Evolutionary conservation across 1,140 invertebrate genomes (phyloP), one percentile per base, ranked within the genome.

Genomic region (Hypsibius dujardini): DNA sequence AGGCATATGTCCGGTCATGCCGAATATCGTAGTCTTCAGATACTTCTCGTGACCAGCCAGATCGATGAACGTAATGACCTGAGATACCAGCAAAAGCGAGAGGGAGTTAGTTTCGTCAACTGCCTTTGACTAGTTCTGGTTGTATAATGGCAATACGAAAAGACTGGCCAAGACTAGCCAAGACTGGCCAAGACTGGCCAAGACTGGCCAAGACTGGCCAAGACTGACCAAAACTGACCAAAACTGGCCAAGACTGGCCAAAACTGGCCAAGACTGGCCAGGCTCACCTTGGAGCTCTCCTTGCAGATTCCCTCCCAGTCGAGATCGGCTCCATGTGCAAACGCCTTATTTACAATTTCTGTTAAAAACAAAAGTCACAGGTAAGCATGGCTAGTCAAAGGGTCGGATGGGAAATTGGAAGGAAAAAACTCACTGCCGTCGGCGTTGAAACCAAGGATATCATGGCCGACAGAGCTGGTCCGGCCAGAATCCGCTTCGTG

Each of bases 301-400:
- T 96, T 90, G 81, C 95, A 98, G 76, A 99, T 98, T 82, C 95
- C 93, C 1, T 95, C 89, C 96, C 96, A 99, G 82, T 98, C 94
- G 50, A 98, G 81, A 59, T 91, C 88, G 40, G 94, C 92, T 3
- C 81, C 83, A 75, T 85, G 84, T 78, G 92, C 89, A 77, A 97
- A 92, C 0, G 94, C 90, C 78, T 95, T 95, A 81, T 98, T 99
- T 0, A 98, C 95, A 74, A 77, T 94, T 89, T 62, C 92, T 90
- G 47, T 46, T 70, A 14, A 15, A 2, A 2, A 59, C 47, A 47
- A 46, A 73, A 70, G 70, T 40, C 70, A 7, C 47, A 74, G 28
- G 70, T 47, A 73, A 47, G 72, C 46, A 47, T 50, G 50, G 69
- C 42, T 73, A 73, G 62, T 59, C 14, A 50, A 62, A 67, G 15